Evolutionary conservation across 2,888 invertebrate species (phyloP).

Genomic region (Polyommatus icarus): DNA sequence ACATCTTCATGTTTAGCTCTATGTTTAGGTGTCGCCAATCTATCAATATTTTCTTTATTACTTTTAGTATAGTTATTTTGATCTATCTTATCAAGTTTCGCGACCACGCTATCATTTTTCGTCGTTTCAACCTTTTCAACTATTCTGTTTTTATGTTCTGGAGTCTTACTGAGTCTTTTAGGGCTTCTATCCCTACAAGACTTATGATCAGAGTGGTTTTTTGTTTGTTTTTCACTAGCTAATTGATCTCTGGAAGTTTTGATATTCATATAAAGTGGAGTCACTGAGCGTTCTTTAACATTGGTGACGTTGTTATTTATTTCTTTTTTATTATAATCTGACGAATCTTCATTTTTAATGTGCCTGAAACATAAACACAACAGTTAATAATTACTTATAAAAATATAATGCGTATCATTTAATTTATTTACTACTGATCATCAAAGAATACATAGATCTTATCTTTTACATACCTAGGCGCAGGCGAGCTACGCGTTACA

Average conservation of each 20-base stretch:
- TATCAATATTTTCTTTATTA: constrained; percentile 24
- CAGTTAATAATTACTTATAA: background rate
- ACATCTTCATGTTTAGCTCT: constrained; percentile 16
- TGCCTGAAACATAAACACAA: constrained; percentile 19
- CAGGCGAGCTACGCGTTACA: background rate
- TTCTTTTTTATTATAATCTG: constrained; percentile 12
- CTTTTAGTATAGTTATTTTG: background rate
- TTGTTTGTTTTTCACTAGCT: constrained; percentile 25
- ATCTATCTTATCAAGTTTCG: background rate
- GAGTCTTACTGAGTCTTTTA: constrained; percentile 15
- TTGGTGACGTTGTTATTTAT: constrained; percentile 33
- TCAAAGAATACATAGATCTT: background rate
- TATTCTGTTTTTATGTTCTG: constrained; percentile 4
- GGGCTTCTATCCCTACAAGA: background rate
- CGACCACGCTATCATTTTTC: constrained; percentile 1
- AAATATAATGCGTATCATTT: too few species aligned
- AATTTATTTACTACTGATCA: background rate
- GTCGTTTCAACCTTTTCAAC: constrained; percentile 10
- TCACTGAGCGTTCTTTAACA: constrained; percentile 1
- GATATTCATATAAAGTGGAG: constrained; percentile 28
- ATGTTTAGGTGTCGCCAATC: constrained; percentile 25
- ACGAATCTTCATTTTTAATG: constrained; percentile 10
- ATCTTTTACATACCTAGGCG: background rate
- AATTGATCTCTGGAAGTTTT: background rate
- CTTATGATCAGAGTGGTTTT: constrained; percentile 35